Conservation (phyloP, 64 coral and sea anemone genomes). For the Actinia equina region DNA sequence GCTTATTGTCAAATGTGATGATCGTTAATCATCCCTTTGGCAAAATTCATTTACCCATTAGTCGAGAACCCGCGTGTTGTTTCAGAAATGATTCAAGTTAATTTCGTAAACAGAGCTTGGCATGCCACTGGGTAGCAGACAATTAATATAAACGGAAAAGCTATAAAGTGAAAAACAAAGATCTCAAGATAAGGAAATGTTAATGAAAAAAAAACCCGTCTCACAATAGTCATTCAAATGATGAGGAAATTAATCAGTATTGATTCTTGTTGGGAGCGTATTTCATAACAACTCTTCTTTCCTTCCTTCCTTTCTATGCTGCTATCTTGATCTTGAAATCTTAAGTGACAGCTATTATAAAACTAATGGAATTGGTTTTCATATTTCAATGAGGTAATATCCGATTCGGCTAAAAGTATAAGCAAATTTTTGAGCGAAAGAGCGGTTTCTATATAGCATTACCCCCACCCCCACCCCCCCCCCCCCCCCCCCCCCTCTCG, state of each 20-base stretch:
- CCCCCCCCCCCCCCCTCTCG: neutral
- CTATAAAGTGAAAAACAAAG: neutral
- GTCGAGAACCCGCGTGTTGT: neutral
- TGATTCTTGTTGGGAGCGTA: too few species aligned
- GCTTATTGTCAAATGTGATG: neutral
- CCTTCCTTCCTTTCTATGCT: neutral
- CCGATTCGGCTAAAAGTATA: too few species aligned
- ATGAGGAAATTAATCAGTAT: too few species aligned
- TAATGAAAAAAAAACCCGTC: too few species aligned
- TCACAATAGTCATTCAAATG: too few species aligned
- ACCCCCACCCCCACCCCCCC: neutral
- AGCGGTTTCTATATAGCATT: too few species aligned
- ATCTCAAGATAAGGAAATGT: neutral
- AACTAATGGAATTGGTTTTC: neutral
- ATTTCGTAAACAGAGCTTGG: neutral
- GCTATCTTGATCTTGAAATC: neutral
- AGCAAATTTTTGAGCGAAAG: too few species aligned
- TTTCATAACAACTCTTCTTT: neutral
- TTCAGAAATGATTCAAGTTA: neutral
- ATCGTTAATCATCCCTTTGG: neutral
- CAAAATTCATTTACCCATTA: neutral
- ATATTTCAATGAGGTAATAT: neutral
- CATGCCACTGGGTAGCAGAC: neutral
- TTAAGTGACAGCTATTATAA: neutral
- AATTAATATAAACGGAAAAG: neutral